These are phyloP conservation scores for Urocyon cinereoargenteus DNA, from an alignment of 2,797 vertebrate species.

Conservation along the genomic window DNA sequence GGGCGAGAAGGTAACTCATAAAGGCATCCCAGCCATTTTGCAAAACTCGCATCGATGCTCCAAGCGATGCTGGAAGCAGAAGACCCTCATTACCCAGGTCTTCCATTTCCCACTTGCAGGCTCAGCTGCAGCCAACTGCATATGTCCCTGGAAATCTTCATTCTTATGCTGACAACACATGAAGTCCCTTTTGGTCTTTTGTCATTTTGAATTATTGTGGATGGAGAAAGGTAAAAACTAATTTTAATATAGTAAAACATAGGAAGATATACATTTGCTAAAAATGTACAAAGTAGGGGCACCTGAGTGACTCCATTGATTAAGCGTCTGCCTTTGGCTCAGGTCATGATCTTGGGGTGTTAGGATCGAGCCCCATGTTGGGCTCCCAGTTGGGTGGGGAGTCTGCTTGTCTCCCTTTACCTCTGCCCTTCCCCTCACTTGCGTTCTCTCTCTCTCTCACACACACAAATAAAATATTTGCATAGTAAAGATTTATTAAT, in stretches of 20 bases:
- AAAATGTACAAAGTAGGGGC: background rate
- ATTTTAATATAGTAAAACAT: background rate
- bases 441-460: too few species aligned
- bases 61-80: background rate
- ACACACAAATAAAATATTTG: background rate
- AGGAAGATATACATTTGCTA: background rate
- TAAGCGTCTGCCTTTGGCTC: background rate
- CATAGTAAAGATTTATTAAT: background rate
- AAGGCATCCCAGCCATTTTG: background rate
- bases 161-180: background rate
- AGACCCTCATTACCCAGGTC: background rate
- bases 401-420: background rate
- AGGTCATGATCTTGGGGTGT: background rate
- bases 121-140: background rate
- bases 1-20: background rate
- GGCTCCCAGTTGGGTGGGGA: background rate
- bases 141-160: accelerated
- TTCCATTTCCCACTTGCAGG: background rate
- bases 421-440: background rate
- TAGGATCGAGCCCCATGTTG: background rate
- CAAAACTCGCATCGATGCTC: background rate
- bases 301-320: background rate
- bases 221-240: background rate
- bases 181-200: background rate
- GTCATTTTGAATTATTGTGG: background rate